Evolutionary conservation across 2,888 invertebrate genomes (phyloP), one percentile per base, ranked within the genome.

Genomic region (Amaurobius ferox): DNA sequence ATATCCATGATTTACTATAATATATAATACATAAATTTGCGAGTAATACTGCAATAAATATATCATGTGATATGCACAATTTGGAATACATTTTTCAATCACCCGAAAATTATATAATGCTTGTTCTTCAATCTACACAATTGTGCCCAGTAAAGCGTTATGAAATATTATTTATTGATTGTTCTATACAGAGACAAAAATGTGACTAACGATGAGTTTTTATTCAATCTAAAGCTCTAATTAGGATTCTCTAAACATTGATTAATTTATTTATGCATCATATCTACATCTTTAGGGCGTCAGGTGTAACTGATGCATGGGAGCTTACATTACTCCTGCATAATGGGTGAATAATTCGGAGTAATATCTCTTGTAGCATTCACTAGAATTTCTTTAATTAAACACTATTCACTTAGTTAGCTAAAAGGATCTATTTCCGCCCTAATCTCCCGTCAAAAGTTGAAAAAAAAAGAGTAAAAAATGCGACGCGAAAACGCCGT

Each of bases 321-420:
- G 19, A 6, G 28, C 39, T 61, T 61, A 30, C 64, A 40, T 79
- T 79, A 44, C 44, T 1, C 35, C 19, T 28, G 26, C 39, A 71
- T 70, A 79, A 79, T 40, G 62, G 71, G 70, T 70, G 71, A 71
- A 79, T 79, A 79, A 79, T 71, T 70, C 44, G 29, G 30, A 79
- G 62, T 79, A 79, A 79, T 79, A 71, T 71, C 61, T 40, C 79
- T 71, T 64, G 62, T 30, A 79, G n/a, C 62, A 61, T 71, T 61
- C 73, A 26, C 19, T 29, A 73, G 80, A 73, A 80, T 80, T 80
- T 80, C 80, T 80, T 80, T 67, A 80, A 80, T 80, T 80, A 80
- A 80, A 73, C 73, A 80, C 48, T 39, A 73, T 67, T 80, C 73
- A 73, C 73, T 68, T 80, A 73, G 73, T 80, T 79, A 79, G 79